Percentiles rank a stretch among this genome's conserved stretches.
These are phyloP conservation scores for Monopterus albus DNA, from an alignment of 2,113 vertebrate genomes.

Conservation along the genomic window DNA sequence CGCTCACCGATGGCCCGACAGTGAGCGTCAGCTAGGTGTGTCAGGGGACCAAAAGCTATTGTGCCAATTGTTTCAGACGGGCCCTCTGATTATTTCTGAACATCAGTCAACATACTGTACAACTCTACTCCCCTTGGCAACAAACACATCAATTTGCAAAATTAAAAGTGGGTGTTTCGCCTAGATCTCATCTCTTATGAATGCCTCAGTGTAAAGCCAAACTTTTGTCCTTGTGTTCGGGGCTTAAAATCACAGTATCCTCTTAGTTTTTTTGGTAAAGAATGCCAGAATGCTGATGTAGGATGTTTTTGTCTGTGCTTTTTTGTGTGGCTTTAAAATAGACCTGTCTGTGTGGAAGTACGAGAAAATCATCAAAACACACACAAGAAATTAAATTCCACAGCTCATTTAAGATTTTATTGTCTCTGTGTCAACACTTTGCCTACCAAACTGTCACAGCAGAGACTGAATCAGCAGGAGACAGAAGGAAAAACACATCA, in stretches of 20 bases:
- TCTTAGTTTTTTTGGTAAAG: constrained; percentile 1
- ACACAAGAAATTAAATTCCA: constrained; percentile 10
- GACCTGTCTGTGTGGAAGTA: neutral
- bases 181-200: constrained; percentile 4
- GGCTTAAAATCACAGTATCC: constrained; percentile 16
- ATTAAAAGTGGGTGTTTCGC: constrained; percentile 35
- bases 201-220: constrained; percentile 1
- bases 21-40: too few relatives aligned
- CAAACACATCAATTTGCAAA: constrained; percentile 32
- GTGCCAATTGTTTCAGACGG: constrained; percentile 51
- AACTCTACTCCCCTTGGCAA: constrained; percentile 1
- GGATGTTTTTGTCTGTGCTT: neutral
- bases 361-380: constrained; percentile 16
- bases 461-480: constrained; percentile 17
- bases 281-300: neutral
- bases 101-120: constrained; percentile 28
- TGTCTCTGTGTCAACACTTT: constrained; percentile 36
- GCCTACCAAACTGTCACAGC: constrained; percentile 10
- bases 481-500: constrained; percentile 22
- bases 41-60: constrained; percentile 5
- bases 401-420: constrained; percentile 16
- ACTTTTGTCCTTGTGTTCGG: neutral
- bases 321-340: neutral
- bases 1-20: too few relatives aligned
- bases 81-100: constrained; percentile 43